Conservation (phyloP, 2,113 vertebrate genomes). For the Poecilia latipinna region DNA sequence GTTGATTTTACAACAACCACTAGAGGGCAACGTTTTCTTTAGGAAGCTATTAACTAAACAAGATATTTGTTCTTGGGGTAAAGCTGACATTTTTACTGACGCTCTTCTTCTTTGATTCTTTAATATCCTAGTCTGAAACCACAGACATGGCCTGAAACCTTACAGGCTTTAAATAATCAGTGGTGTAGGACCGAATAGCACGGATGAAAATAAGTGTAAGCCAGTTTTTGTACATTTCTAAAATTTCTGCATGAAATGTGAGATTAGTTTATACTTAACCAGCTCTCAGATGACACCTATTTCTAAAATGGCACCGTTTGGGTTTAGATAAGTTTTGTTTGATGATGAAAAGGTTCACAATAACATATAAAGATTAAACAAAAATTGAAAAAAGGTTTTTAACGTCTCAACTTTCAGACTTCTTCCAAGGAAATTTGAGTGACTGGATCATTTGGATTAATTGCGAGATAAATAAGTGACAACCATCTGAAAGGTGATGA, state of each 20-base stretch:
- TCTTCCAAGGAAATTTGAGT: too few relatives aligned
- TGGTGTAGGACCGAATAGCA: background rate
- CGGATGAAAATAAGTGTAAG: background rate
- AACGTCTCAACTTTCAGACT: too few relatives aligned
- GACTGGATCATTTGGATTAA: too few relatives aligned
- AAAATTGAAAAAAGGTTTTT: too few relatives aligned
- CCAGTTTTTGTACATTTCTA: background rate
- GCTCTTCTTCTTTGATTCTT: background rate
- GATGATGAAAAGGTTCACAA: background rate
- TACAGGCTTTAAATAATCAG: background rate
- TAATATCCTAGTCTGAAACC: background rate
- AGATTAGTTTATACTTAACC: background rate
- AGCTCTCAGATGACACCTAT: background rate
- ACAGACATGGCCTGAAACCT: background rate
- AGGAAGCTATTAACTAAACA: background rate
- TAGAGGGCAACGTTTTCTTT: constrained; percentile 56
- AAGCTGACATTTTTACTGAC: background rate
- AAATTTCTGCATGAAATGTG: background rate
- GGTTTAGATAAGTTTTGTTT: background rate
- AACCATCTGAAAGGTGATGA: background rate
- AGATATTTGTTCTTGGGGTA: background rate
- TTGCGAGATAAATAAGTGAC: too few relatives aligned
- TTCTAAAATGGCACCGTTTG: background rate
- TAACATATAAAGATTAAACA: background rate
- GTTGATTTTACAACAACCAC: constrained; percentile 29